Percentiles rank a stretch among this genome's conserved stretches.
Conservation (phyloP, 2,113 vertebrate genomes). For the Nanorana parkeri region DNA sequence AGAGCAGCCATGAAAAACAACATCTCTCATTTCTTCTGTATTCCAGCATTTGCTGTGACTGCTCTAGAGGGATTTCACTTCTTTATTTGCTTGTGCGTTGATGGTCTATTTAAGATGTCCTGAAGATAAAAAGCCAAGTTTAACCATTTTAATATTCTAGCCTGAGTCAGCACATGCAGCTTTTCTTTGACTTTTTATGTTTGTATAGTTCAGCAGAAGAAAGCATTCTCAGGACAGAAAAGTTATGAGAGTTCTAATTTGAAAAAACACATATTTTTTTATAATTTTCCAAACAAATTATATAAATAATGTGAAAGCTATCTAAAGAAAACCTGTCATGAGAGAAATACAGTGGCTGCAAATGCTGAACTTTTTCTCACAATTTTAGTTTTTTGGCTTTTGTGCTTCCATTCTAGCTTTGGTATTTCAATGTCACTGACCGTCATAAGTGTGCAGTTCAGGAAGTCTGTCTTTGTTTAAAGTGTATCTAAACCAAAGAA, state of each 20-base stretch:
- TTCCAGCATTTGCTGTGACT: conserved; percentile 5
- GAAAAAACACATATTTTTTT: too few species aligned
- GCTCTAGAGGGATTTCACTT: conserved; percentile 52
- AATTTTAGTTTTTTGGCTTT: too few species aligned
- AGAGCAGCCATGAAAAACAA: conserved; percentile 54
- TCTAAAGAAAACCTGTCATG: too few species aligned
- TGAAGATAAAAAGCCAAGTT: conserved; percentile 54
- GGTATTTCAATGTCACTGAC: too few species aligned
- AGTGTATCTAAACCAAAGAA: too few species aligned
- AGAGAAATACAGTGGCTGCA: too few species aligned
- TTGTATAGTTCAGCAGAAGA: background rate
- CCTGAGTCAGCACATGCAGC: conserved; percentile 43
- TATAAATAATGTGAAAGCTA: too few species aligned
- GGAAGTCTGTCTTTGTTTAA: too few species aligned
- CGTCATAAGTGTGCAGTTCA: too few species aligned
- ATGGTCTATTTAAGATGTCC: conserved; percentile 51
- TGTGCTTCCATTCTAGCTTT: too few species aligned
- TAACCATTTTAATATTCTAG: conserved; percentile 49
- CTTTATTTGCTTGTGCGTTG: conserved; percentile 62
- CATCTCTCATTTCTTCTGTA: background rate
- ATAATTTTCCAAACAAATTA: too few species aligned
- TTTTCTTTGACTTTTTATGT: background rate
- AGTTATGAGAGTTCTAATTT: background rate
- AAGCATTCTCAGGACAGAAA: conserved; percentile 14
- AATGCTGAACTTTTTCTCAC: too few species aligned